A percentile compares a stretch with the other conserved stretches of the same genome.
Conservation (phyloP, 2,797 vertebrate genomes). For the Myotis daubentonii region DNA sequence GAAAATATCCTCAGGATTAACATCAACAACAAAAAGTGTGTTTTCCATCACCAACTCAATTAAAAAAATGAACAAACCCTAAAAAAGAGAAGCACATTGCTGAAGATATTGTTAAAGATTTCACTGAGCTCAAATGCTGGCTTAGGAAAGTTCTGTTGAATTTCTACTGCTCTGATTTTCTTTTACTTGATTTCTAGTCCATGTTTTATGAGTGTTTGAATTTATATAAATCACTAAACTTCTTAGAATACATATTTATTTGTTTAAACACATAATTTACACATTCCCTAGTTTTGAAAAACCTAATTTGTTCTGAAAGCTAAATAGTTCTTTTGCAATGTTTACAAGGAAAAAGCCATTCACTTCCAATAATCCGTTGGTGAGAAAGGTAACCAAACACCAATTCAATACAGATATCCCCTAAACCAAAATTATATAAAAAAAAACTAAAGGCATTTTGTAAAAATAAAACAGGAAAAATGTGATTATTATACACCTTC, state of each 20-base stretch:
- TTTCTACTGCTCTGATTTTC: neutral
- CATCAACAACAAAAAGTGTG: neutral
- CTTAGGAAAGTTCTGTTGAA: neutral
- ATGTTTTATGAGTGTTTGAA: neutral
- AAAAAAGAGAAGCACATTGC: neutral
- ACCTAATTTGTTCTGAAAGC: neutral
- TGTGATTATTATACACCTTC: neutral
- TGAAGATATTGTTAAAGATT: neutral
- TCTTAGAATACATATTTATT: neutral
- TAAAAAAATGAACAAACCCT: neutral
- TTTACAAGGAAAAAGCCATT: neutral
- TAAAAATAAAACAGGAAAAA: conserved; percentile 15
- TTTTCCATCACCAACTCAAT: neutral
- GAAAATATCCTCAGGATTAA: too few relatives aligned
- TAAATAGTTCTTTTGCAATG: conserved; percentile 11
- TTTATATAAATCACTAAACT: neutral
- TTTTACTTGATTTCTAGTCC: neutral
- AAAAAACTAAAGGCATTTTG: conserved; percentile 27
- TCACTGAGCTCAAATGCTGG: neutral
- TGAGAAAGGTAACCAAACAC: neutral
- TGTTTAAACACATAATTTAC: conserved; percentile 14
- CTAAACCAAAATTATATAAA: conserved; percentile 6
- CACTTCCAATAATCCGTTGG: neutral
- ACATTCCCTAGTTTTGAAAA: neutral
- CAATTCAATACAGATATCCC: neutral